These are phyloP conservation scores for Drosophila arizonae DNA, from an alignment of 1,140 invertebrate species.

Conservation along the genomic window DNA sequence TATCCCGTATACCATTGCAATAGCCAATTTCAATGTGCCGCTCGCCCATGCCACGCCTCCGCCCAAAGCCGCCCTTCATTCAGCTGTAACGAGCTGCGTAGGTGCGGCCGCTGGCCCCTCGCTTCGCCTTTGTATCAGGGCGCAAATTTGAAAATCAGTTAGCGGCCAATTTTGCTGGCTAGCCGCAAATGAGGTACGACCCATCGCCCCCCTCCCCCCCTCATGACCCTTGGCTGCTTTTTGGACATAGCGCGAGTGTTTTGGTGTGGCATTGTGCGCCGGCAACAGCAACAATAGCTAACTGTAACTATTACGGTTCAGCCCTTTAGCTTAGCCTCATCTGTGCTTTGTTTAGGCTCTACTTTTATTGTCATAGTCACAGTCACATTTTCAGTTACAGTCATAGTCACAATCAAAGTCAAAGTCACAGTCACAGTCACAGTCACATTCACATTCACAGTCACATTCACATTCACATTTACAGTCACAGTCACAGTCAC, in stretches of 20 bases:
- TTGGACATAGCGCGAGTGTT: slow-evolving; percentile 68
- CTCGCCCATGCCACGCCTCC: background rate
- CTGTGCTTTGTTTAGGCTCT: slow-evolving; percentile 14
- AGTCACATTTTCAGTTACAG: background rate
- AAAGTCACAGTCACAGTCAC: background rate
- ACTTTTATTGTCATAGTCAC: slow-evolving; percentile 10
- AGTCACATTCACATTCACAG: background rate
- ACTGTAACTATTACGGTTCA: background rate
- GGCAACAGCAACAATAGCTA: slow-evolving; percentile 18
- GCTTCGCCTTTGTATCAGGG: slow-evolving; percentile 11
- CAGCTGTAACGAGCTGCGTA: slow-evolving; percentile 65
- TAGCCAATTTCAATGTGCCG: slow-evolving; percentile 2
- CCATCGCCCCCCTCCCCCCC: background rate
- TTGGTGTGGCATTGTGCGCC: slow-evolving; percentile 71
- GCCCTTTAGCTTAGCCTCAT: slow-evolving; percentile 5
- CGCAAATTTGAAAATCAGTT: slow-evolving; percentile 77
- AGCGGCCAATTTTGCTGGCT: slow-evolving; percentile 71
- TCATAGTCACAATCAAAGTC: background rate
- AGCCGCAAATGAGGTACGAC: slow-evolving; percentile 59
- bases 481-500: slow-evolving; percentile 6
- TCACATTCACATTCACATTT: background rate
- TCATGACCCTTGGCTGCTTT: background rate
- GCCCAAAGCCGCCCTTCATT: slow-evolving; percentile 12
- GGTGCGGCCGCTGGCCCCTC: slow-evolving; percentile 50
- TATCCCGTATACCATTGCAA: background rate